Percentiles rank a stretch among this genome's conserved stretches.
Evolutionary conservation across 2,888 invertebrate genomes (phyloP).

Genomic region (Drosophila prostipennis): DNA sequence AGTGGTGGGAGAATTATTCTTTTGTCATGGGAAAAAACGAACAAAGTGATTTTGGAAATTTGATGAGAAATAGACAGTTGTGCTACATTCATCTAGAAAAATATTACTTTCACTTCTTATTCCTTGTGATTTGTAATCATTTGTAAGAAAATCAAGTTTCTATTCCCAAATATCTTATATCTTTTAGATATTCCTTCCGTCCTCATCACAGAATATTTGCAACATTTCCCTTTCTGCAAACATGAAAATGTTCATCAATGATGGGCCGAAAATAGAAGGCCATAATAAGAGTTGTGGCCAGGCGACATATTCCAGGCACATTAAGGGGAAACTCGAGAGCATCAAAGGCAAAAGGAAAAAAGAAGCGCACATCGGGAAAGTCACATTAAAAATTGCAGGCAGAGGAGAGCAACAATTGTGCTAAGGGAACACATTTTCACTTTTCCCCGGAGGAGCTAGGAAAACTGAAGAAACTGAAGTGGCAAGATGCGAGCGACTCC

Average conservation of each 20-base stretch:
- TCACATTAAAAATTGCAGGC: conserved; percentile 58
- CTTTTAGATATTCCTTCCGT: neutral
- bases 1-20: conserved; percentile 20
- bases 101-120: no score
- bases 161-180: neutral
- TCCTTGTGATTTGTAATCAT: no score
- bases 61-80: neutral
- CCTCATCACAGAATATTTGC: conserved; percentile 9
- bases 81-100: neutral
- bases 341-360: conserved; percentile 66
- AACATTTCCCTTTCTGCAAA: conserved; percentile 17
- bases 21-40: conserved; percentile 19
- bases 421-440: conserved; percentile 53
- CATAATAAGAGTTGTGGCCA: conserved; percentile 39
- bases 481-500: conserved; percentile 57
- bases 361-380: conserved; percentile 40
- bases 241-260: conserved; percentile 40
- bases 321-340: conserved; percentile 43
- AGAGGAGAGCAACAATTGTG: conserved; percentile 19
- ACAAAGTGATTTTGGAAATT: neutral
- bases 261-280: conserved; percentile 52
- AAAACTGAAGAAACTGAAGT: conserved; percentile 38
- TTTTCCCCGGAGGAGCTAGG: conserved; percentile 21
- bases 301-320: conserved; percentile 44
- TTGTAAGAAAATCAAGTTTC: no score